These are phyloP conservation scores for Drosophila incognita DNA, from an alignment of 2,888 invertebrate species.

Conservation along the genomic window DNA sequence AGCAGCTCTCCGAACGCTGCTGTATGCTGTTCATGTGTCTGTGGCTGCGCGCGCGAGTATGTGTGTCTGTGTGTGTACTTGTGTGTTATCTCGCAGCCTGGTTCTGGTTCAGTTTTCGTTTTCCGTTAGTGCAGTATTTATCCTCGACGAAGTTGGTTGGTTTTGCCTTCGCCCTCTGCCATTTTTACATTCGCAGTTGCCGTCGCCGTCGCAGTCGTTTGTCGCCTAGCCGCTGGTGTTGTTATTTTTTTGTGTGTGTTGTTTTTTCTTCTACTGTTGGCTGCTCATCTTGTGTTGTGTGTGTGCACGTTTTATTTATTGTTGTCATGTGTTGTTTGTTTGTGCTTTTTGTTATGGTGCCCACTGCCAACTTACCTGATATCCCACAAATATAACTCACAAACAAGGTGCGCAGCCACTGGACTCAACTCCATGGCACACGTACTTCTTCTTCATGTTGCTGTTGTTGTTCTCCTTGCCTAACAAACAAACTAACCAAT, in stretches of 20 bases:
- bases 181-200: slow-evolving; percentile 46
- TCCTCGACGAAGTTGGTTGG: slow-evolving; percentile 71
- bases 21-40: slow-evolving; percentile 33
- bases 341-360: slow-evolving; percentile 61
- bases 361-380: slow-evolving; percentile 62
- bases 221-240: slow-evolving; percentile 49
- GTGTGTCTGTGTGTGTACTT: slow-evolving; percentile 32
- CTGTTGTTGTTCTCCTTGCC: slow-evolving; percentile 29
- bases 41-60: slow-evolving; percentile 5
- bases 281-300: slow-evolving; percentile 56
- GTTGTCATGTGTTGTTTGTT: slow-evolving; percentile 59
- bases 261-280: slow-evolving; percentile 18
- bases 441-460: slow-evolving; percentile 9
- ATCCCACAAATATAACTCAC: slow-evolving; percentile 54
- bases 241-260: slow-evolving; percentile 33
- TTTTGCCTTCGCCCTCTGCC: slow-evolving; percentile 53
- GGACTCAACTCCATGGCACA: slow-evolving; percentile 38
- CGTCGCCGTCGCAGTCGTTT: slow-evolving; percentile 36
- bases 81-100: slow-evolving; percentile 64
- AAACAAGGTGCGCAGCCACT: slow-evolving; percentile 63
- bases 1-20: slow-evolving; percentile 37
- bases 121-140: slow-evolving; percentile 71
- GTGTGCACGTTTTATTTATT: slow-evolving; percentile 68
- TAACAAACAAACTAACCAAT: slow-evolving; percentile 46
- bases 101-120: slow-evolving; percentile 70